Conservation (phyloP, 1,140 invertebrate genomes). For the Rhagoletis zephyria region DNA sequence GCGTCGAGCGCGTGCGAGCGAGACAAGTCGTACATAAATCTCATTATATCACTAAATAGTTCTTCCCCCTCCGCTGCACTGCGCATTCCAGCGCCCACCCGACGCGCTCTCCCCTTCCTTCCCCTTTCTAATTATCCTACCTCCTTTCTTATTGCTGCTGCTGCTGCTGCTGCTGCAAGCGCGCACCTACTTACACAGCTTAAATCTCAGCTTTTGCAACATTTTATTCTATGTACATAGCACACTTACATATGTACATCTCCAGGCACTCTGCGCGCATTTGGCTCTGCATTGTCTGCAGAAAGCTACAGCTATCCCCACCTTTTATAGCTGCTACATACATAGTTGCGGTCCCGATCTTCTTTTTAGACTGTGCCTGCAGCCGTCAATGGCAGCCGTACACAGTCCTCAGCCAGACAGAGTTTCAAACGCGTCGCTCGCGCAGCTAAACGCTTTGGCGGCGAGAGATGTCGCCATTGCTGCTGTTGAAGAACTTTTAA, state of each 20-base stretch:
- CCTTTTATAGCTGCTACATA: not conserved
- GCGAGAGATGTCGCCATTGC: conserved; percentile 62
- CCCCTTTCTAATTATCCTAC: not conserved
- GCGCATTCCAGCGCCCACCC: not conserved
- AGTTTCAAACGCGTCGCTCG: conserved; percentile 68
- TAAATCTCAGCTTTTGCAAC: no score
- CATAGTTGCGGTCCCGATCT: not conserved
- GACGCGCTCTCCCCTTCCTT: not conserved
- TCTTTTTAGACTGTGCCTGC: not conserved
- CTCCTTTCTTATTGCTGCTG: not conserved
- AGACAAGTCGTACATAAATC: conserved; percentile 8
- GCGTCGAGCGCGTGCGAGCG: not conserved
- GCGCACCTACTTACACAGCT: no score
- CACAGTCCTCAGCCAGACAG: conserved; percentile 71
- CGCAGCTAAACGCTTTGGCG: conserved; percentile 61
- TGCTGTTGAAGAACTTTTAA: conserved; percentile 50
- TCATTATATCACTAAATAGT: not conserved
- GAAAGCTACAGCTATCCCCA: not conserved
- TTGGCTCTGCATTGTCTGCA: conserved; percentile 3
- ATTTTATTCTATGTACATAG: no score
- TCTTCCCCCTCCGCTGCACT: not conserved
- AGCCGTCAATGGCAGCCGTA: conserved; percentile 30
- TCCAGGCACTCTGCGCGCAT: not conserved
- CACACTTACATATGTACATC: not conserved
- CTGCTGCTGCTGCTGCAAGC: no score